Percentiles rank a stretch among this genome's conserved stretches.
phyloP scores from a whole-genome alignment of 2,888 invertebrate species.

The Glyphotaelius pellucidus region DNA sequence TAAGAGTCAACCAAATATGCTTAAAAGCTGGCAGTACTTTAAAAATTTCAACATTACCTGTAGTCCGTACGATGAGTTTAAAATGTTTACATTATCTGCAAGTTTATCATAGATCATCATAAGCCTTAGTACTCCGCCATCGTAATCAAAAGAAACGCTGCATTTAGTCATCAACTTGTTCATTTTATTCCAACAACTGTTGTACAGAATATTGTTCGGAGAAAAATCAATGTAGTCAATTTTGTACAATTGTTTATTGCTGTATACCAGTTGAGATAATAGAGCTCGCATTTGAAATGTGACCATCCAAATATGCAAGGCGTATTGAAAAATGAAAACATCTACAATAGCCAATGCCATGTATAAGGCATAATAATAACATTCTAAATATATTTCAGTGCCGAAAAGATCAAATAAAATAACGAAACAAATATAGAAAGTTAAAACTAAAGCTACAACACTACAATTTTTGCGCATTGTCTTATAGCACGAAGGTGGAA shows the following conservation, averaged over 20 bases:
- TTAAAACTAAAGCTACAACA: neutral
- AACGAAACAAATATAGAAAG: neutral
- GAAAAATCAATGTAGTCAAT: neutral
- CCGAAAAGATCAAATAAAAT: neutral
- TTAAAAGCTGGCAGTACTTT: too few relatives aligned
- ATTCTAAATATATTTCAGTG: neutral
- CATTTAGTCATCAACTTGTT: neutral
- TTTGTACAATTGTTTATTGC: neutral
- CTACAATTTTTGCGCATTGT: neutral
- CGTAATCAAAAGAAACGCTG: neutral
- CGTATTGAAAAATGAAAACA: slow-evolving; percentile 21
- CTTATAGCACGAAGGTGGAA: neutral
- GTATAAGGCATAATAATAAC: neutral
- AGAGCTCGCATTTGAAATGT: neutral
- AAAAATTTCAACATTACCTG: neutral
- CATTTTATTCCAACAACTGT: neutral
- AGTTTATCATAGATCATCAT: slow-evolving; percentile 11
- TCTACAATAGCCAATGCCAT: neutral
- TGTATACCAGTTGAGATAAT: neutral
- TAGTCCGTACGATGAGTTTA: slow-evolving; percentile 7
- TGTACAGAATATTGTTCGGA: neutral
- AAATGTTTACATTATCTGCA: slow-evolving; percentile 20
- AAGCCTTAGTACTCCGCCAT: neutral
- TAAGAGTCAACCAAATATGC: too few relatives aligned
- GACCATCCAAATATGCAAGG: neutral